A percentile compares a stretch with the other conserved stretches of the same genome.
These are phyloP conservation scores for Trochalopteron elliotii DNA, from an alignment of 2,113 vertebrate species.

Conservation along the genomic window DNA sequence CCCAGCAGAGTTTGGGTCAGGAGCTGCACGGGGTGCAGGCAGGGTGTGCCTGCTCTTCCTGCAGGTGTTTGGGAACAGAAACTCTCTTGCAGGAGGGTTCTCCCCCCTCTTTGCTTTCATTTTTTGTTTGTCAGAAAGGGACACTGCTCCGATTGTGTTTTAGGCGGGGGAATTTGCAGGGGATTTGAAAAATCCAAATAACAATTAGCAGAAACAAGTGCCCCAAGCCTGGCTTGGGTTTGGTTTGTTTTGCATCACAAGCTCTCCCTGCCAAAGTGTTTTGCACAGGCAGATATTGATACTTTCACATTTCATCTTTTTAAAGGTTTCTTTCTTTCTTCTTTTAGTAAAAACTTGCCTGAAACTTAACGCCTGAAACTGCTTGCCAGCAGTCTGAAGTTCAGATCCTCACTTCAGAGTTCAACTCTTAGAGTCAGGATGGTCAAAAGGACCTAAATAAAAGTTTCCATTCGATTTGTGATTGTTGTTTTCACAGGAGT, in stretches of 20 bases:
- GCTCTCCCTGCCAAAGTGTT: background rate
- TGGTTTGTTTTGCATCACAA: background rate
- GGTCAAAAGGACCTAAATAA: background rate
- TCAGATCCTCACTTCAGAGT: background rate
- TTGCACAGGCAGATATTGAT: background rate
- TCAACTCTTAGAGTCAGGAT: rapidly evolving
- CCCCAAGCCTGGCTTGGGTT: background rate
- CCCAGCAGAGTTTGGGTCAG: rapidly evolving
- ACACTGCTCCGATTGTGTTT: background rate
- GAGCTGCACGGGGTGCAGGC: background rate
- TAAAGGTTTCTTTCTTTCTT: background rate
- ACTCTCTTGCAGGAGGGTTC: background rate
- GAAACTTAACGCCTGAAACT: background rate
- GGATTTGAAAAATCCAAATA: background rate
- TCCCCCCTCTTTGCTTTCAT: background rate
- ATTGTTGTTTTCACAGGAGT: background rate
- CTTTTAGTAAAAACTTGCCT: background rate
- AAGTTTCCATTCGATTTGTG: background rate
- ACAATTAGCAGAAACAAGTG: background rate
- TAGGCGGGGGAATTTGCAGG: background rate
- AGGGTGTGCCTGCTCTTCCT: background rate
- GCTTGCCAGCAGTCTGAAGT: background rate
- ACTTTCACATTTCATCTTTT: background rate
- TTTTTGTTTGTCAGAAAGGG: background rate
- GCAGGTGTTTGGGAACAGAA: background rate